Conservation (phyloP, 2,113 vertebrate genomes). For the Hyperoodon ampullatus region DNA sequence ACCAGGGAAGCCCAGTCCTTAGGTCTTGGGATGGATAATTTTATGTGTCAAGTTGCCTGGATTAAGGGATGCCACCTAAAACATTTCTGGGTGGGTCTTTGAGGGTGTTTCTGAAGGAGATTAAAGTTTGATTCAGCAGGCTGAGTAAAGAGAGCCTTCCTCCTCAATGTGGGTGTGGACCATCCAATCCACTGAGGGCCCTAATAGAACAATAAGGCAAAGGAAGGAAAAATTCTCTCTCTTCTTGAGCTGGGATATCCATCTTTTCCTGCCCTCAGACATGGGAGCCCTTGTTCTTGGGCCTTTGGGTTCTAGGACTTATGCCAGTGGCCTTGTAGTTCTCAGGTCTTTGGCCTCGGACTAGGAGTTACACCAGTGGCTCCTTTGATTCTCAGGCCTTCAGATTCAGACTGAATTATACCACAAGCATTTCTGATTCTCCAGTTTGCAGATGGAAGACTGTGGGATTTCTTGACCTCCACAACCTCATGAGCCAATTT, state of each 20-base stretch:
- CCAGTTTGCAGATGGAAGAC: background rate
- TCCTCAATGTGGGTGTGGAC: background rate
- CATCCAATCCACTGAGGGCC: background rate
- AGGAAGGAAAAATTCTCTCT: background rate
- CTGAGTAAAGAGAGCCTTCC: background rate
- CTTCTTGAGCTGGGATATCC: background rate
- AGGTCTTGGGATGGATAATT: background rate
- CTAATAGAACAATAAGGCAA: background rate
- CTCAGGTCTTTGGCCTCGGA: background rate
- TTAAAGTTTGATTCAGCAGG: background rate
- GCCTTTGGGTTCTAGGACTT: background rate
- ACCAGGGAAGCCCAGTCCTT: no score
- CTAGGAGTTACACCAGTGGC: background rate
- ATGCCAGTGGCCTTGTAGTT: background rate
- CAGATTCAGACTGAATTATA: background rate
- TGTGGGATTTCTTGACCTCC: background rate
- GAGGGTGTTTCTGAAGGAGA: background rate
- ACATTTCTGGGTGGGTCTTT: background rate
- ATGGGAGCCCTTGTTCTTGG: background rate
- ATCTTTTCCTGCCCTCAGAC: background rate
- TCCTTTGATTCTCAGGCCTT: background rate
- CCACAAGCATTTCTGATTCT: background rate
- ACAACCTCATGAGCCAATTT: background rate
- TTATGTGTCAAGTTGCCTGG: background rate
- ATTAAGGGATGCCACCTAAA: background rate